A percentile compares a stretch with the other conserved stretches of the same genome.
Evolutionary conservation across 2,113 vertebrate species (phyloP).

Genomic region (Chlamydotis undulata): DNA sequence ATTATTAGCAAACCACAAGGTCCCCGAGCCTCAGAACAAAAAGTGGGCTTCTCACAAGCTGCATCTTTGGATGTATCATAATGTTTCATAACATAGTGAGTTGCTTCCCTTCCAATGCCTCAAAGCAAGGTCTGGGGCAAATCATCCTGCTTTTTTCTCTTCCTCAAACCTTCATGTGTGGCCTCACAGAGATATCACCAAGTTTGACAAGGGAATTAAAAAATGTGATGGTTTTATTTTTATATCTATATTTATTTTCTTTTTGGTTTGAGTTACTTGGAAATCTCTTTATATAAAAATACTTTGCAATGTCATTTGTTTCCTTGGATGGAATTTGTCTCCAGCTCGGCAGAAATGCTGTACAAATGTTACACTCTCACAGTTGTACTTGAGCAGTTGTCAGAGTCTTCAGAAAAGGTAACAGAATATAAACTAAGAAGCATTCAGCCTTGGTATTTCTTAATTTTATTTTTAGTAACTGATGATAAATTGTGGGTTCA

Average conservation of each 20-base stretch:
- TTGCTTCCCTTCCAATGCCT: neutral
- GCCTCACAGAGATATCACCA: neutral
- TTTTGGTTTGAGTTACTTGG: neutral
- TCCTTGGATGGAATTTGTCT: neutral
- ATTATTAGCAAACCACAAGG: neutral
- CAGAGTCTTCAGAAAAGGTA: neutral
- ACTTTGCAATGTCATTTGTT: neutral
- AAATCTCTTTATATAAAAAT: neutral
- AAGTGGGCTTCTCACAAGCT: neutral
- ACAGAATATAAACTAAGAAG: neutral
- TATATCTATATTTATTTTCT: neutral
- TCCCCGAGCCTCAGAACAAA: neutral
- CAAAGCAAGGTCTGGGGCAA: neutral
- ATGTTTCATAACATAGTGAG: neutral
- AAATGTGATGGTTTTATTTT: neutral
- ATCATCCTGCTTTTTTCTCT: neutral
- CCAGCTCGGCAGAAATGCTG: neutral
- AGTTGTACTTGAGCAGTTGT: neutral
- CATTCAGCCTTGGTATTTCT: neutral
- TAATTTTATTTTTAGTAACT: neutral
- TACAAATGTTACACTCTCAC: neutral
- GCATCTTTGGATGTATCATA: neutral
- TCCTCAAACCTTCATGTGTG: neutral
- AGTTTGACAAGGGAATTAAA: neutral
- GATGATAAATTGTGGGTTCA: neutral